These are phyloP conservation scores for Furnarius figulus DNA, from an alignment of 2,113 vertebrate species.

Conservation along the genomic window DNA sequence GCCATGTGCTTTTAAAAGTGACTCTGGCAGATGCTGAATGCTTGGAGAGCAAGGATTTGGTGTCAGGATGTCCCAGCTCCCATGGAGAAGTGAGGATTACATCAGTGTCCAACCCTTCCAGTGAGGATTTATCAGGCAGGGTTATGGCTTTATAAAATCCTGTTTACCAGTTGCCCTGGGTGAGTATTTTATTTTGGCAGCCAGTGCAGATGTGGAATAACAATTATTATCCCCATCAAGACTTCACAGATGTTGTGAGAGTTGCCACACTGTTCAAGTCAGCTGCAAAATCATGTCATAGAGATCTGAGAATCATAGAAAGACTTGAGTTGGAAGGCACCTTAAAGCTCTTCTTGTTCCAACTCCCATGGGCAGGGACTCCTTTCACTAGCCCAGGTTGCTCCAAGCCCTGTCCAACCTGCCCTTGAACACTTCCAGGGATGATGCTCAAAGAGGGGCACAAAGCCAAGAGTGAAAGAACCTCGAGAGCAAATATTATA, in stretches of 20 bases:
- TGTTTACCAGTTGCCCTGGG: neutral
- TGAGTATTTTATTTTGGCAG: neutral
- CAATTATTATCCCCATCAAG: neutral
- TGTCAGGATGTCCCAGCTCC: neutral
- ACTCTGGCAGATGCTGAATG: neutral
- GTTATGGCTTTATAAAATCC: neutral
- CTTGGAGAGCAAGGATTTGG: neutral
- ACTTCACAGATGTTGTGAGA: neutral
- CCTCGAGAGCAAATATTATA: neutral
- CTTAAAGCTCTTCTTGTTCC: neutral
- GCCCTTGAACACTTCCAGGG: neutral
- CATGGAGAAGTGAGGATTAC: neutral
- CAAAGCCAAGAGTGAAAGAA: neutral
- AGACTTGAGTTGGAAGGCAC: neutral
- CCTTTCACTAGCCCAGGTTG: neutral
- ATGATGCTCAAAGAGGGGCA: neutral
- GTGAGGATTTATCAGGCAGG: neutral
- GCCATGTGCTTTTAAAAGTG: neutral
- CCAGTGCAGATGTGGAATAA: neutral
- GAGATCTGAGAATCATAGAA: neutral
- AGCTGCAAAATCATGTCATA: neutral
- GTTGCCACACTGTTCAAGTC: neutral
- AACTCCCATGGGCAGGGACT: neutral
- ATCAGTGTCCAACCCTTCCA: rapidly evolving
- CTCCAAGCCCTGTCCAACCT: neutral